Percentiles rank a stretch among this genome's conserved stretches.
Conservation (phyloP, 23 tunicate genomes). For the Corella eumyota region DNA sequence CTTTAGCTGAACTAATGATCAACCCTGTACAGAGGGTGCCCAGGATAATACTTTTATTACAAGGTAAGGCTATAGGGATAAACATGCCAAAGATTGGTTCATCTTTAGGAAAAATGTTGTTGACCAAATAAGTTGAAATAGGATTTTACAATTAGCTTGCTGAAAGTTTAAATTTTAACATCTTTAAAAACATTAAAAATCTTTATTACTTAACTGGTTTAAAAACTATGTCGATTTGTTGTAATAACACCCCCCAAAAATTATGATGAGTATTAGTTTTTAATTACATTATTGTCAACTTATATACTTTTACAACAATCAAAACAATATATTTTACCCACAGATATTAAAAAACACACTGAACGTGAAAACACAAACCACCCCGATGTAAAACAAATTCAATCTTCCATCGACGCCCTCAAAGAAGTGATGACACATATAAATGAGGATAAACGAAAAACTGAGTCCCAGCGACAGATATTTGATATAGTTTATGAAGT, state of each 20-base stretch:
- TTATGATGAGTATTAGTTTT: too few relatives aligned
- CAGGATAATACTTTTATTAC: constrained; percentile 70
- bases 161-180: neutral
- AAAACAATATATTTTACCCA: neutral
- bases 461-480: constrained; percentile 82
- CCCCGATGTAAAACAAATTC: constrained; percentile 46
- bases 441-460: constrained; percentile 87
- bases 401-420: constrained; percentile 54
- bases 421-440: constrained; percentile 85
- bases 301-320: too few relatives aligned
- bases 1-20: constrained; percentile 78
- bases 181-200: too few relatives aligned
- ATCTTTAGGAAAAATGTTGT: neutral
- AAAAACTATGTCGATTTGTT: too few relatives aligned
- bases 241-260: too few relatives aligned
- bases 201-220: too few relatives aligned
- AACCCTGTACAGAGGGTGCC: constrained; percentile 90
- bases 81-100: neutral
- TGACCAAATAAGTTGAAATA: neutral
- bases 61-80: constrained; percentile 21
- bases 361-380: constrained; percentile 58
- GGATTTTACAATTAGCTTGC: neutral
- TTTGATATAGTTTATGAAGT: constrained; percentile 84
- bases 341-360: constrained; percentile 88
- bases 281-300: too few relatives aligned